A percentile compares a stretch with the other conserved stretches of the same genome.
Conservation (phyloP, 2,888 invertebrate genomes). For the Chymomyza fuscimana region DNA sequence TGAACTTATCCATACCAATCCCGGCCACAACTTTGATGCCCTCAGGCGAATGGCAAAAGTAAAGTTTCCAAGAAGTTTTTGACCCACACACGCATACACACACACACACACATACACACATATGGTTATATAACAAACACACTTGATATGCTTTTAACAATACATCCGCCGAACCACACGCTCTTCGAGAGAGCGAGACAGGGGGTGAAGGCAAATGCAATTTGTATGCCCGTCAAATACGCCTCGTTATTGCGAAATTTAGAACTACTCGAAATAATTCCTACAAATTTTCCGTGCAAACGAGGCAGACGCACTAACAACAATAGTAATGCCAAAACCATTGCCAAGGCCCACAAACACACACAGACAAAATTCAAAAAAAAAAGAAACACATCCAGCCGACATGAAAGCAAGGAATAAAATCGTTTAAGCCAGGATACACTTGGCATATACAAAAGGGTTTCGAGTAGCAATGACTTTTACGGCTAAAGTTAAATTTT, state of each 20-base stretch:
- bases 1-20: constrained; percentile 38
- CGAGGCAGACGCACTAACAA: constrained; percentile 61
- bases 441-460: background rate
- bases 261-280: constrained; percentile 74
- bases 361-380: background rate
- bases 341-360: constrained; percentile 24
- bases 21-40: constrained; percentile 24
- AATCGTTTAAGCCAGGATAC: background rate
- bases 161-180: constrained; percentile 10
- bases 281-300: constrained; percentile 70
- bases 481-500: no score
- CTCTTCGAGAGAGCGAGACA: background rate
- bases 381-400: background rate
- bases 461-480: no score
- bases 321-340: constrained; percentile 28
- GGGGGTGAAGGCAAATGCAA: constrained; percentile 47
- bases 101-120: constrained; percentile 22
- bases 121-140: constrained; percentile 16
- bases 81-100: constrained; percentile 8
- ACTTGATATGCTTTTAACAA: constrained; percentile 40
- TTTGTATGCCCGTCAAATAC: constrained; percentile 73
- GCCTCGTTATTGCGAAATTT: constrained; percentile 73
- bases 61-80: constrained; percentile 29
- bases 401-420: background rate
- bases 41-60: background rate